Conservation (phyloP, 1,140 invertebrate species). For the Bicyclus anynana region DNA sequence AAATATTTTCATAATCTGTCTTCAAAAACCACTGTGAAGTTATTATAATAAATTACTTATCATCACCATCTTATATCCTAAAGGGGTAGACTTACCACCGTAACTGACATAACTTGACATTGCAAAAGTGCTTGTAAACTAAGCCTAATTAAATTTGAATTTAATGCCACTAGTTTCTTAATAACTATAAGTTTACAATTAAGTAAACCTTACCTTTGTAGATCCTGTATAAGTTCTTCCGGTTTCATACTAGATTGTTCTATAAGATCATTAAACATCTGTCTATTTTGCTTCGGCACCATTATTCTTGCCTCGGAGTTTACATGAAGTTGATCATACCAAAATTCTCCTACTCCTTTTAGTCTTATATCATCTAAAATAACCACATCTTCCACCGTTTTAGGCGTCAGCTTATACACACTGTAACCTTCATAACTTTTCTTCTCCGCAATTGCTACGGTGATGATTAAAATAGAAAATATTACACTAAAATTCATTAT, state of each 20-base stretch:
- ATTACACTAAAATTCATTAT: constrained; percentile 18
- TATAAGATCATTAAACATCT: constrained; percentile 26
- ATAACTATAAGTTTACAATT: background rate
- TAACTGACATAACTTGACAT: too few species aligned
- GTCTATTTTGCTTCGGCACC: constrained; percentile 38
- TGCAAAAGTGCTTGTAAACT: too few species aligned
- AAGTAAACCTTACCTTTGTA: constrained; percentile 45
- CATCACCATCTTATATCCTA: too few species aligned
- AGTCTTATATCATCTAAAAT: constrained; percentile 33
- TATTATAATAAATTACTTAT: too few species aligned
- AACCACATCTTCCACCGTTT: constrained; percentile 41
- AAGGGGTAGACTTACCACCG: too few species aligned
- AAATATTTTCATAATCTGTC: background rate
- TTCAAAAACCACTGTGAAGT: too few species aligned
- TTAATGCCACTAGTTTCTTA: background rate
- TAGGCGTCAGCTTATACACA: constrained; percentile 72
- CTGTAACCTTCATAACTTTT: constrained; percentile 71
- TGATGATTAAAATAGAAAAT: constrained; percentile 20
- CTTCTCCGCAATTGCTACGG: constrained; percentile 24
- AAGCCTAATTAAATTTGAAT: too few species aligned
- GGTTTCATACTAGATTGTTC: constrained; percentile 26
- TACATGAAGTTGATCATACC: constrained; percentile 45
- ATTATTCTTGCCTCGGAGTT: constrained; percentile 43
- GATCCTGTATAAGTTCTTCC: constrained; percentile 39
- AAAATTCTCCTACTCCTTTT: constrained; percentile 46